phyloP scores from a whole-genome alignment of 92 coral and sea anemone species.

The Micromussa lordhowensis region DNA sequence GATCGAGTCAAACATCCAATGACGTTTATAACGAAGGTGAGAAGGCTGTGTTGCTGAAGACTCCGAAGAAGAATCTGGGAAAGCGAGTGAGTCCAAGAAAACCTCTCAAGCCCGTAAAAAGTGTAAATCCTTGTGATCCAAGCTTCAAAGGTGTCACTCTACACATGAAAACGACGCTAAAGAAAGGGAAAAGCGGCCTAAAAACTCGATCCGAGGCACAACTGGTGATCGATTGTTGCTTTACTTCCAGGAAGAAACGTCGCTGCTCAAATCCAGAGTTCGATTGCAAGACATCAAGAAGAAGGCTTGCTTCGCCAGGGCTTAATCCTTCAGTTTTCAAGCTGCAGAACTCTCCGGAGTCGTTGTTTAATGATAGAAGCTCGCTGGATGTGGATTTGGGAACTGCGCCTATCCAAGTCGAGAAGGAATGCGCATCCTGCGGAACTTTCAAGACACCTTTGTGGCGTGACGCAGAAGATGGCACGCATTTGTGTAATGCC shows the following conservation, averaged over 20 bases:
- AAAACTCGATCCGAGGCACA: constrained; percentile 81
- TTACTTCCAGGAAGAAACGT: constrained; percentile 90
- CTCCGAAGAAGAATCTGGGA: constrained; percentile 66
- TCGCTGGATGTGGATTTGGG: constrained; percentile 83
- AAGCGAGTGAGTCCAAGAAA: constrained; percentile 95
- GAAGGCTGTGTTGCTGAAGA: constrained; percentile 61
- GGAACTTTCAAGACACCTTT: constrained; percentile 94
- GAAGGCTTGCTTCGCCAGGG: constrained; percentile 73
- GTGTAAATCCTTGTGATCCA: constrained; percentile 92
- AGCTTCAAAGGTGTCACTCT: constrained; percentile 95
- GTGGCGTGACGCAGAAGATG: constrained; percentile 99
- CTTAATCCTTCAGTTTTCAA: constrained; percentile 84
- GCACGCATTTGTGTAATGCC: constrained; percentile 99
- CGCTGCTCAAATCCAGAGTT: constrained; percentile 51
- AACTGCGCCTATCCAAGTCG: constrained; percentile 80
- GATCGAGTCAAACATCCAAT: constrained; percentile 50
- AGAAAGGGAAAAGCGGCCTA: constrained; percentile 55
- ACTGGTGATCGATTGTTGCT: constrained; percentile 90
- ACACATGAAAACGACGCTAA: constrained; percentile 92
- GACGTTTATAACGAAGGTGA: constrained; percentile 13
- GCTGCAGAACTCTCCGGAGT: constrained; percentile 74
- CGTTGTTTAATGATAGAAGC: constrained; percentile 56
- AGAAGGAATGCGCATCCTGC: constrained; percentile 98
- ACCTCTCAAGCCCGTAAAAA: constrained; percentile 92
- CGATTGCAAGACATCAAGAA: constrained; percentile 70